phyloP scores from a whole-genome alignment of 2,888 invertebrate species.

The Nematopogon swammerdamellus region DNA sequence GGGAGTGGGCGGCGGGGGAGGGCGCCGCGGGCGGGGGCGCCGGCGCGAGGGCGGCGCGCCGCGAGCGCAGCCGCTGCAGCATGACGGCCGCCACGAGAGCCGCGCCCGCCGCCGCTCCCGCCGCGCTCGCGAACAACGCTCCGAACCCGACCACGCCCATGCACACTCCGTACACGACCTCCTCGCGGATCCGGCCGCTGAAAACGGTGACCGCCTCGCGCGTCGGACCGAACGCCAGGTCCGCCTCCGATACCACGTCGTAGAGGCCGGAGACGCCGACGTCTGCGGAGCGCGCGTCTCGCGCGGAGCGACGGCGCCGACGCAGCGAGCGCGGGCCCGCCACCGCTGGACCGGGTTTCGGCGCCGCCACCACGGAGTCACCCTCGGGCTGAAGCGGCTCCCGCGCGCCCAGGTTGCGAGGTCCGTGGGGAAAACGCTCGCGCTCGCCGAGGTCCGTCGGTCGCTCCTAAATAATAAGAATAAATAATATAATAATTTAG shows the following conservation, averaged over 20 bases:
- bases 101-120: constrained; percentile 83
- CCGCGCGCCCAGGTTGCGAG: constrained; percentile 60
- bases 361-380: constrained; percentile 11
- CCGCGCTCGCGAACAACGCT: constrained; percentile 82
- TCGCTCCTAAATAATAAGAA: constrained; percentile 45
- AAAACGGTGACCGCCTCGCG: constrained; percentile 83
- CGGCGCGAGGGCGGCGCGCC: constrained; percentile 61
- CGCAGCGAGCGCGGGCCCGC: constrained; percentile 53
- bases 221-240: constrained; percentile 85
- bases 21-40: constrained; percentile 45
- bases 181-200: constrained; percentile 83
- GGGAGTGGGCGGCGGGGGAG: constrained; percentile 58
- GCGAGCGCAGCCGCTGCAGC: constrained; percentile 75
- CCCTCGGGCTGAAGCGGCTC: constrained; percentile 28
- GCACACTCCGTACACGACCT: constrained; percentile 89
- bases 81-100: constrained; percentile 82
- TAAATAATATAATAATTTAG: constrained; percentile 4
- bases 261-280: constrained; percentile 88
- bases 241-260: constrained; percentile 89
- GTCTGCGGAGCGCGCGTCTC: constrained; percentile 78
- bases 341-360: constrained; percentile 49
- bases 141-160: constrained; percentile 89
- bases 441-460: constrained; percentile 53
- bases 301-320: constrained; percentile 62
- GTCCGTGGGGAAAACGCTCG: constrained; percentile 79